Evolutionary conservation across 2,888 invertebrate genomes (phyloP).

Genomic region (Calliphora vomitoria): DNA sequence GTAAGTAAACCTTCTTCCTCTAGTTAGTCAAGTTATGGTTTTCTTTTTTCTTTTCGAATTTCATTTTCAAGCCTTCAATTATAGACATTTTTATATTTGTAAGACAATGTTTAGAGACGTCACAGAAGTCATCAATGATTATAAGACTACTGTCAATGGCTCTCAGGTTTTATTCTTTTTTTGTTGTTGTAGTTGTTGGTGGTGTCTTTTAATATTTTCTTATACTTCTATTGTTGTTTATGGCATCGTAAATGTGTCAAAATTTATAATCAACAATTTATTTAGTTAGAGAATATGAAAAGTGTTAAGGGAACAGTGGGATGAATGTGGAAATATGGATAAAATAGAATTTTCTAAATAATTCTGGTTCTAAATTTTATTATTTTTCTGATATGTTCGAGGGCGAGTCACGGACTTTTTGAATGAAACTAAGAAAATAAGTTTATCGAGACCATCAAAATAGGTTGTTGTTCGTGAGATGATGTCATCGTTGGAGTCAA

Average conservation of each 20-base stretch:
- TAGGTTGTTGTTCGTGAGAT: no score
- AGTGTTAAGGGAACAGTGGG: not conserved
- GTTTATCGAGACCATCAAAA: no score
- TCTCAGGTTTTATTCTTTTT: not conserved
- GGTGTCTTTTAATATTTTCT: not conserved
- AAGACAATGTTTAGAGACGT: constrained; percentile 63
- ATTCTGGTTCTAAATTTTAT: no score
- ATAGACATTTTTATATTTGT: constrained; percentile 66
- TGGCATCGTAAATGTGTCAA: constrained; percentile 72
- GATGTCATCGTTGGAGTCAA: no score
- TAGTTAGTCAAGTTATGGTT: not conserved
- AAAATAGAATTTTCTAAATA: no score
- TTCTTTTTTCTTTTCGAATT: not conserved
- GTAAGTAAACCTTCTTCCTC: not conserved
- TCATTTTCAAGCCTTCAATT: constrained; percentile 46
- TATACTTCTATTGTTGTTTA: constrained; percentile 59
- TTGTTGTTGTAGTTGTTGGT: not conserved
- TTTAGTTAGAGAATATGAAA: constrained; percentile 19
- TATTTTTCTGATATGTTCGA: no score
- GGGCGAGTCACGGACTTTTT: no score
- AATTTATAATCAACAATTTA: constrained; percentile 61
- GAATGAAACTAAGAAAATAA: no score
- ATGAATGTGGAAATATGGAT: not conserved
- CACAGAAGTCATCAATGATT: constrained; percentile 69
- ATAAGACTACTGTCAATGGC: constrained; percentile 59